These are phyloP conservation scores for Crax fasciolata DNA, from an alignment of 2,797 vertebrate species.

Conservation along the genomic window DNA sequence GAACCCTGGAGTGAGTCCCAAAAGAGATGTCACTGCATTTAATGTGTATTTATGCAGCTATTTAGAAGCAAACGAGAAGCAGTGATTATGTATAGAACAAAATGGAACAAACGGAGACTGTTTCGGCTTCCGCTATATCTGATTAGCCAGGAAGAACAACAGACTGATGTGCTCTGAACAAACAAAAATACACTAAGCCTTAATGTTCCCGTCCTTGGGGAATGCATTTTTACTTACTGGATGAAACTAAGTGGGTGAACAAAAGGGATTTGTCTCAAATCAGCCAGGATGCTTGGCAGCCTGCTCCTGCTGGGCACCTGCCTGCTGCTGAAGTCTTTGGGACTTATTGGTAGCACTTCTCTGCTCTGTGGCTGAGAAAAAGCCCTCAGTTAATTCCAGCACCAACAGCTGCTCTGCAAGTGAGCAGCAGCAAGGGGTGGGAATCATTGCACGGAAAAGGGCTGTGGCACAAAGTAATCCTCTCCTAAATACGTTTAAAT, in stretches of 20 bases:
- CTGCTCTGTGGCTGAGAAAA: neutral
- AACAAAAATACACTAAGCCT: neutral
- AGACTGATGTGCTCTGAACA: conserved; percentile 40
- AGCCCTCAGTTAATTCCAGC: neutral
- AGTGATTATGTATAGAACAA: conserved; percentile 62
- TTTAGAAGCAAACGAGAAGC: conserved; percentile 41
- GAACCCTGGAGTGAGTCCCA: conserved; percentile 27
- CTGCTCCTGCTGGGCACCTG: neutral
- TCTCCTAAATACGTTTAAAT: neutral
- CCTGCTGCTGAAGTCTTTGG: fast-evolving
- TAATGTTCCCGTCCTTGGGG: conserved; percentile 21
- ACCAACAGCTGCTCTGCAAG: neutral
- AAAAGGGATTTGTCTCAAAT: neutral
- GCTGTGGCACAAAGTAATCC: neutral
- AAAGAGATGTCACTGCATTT: conserved; percentile 68
- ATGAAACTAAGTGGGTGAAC: neutral
- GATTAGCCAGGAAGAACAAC: conserved; percentile 73
- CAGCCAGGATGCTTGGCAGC: neutral
- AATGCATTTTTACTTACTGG: conserved; percentile 28
- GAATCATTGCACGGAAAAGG: fast-evolving
- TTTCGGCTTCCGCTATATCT: conserved; percentile 60
- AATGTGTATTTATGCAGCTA: conserved; percentile 67
- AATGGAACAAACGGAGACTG: conserved; percentile 53
- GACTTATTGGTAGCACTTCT: neutral
- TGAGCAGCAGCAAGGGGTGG: neutral